phyloP scores from a whole-genome alignment of 2,113 vertebrate genomes.

The Oreochromis niloticus region DNA sequence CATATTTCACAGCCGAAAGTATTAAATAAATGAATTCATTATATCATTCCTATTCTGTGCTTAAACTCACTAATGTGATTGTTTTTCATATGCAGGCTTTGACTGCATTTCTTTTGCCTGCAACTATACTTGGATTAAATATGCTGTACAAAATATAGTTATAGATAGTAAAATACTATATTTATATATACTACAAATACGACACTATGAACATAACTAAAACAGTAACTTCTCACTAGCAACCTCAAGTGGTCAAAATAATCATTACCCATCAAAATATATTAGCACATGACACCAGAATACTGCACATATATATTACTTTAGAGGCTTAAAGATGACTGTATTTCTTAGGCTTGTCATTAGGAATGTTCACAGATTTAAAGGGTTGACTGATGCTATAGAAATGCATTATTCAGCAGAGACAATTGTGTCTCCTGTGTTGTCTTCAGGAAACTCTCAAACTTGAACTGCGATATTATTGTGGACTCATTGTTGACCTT shows the following conservation, averaged over 20 bases:
- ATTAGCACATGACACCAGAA: not conserved
- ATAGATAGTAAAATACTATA: not conserved
- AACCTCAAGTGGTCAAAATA: not conserved
- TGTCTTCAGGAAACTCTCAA: not conserved
- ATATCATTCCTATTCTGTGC: not conserved
- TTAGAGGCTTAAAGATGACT: not conserved
- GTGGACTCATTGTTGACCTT: not conserved
- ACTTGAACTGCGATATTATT: not conserved
- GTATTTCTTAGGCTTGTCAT: not conserved
- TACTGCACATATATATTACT: not conserved
- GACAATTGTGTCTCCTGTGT: not conserved
- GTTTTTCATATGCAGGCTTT: not conserved
- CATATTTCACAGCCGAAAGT: not conserved
- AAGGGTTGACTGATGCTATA: not conserved
- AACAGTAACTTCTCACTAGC: not conserved
- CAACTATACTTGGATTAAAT: not conserved
- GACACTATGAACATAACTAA: not conserved
- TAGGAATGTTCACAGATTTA: not conserved
- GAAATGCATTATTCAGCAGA: not conserved
- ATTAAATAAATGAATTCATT: fast-evolving
- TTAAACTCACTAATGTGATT: not conserved
- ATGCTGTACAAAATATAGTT: not conserved
- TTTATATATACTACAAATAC: not conserved
- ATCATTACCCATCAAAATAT: not conserved
- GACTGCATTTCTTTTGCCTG: not conserved